Evolutionary conservation across 2,113 vertebrate genomes (phyloP), one percentile per base, ranked within the genome.

Genomic region (Misgurnus anguillicaudatus): DNA sequence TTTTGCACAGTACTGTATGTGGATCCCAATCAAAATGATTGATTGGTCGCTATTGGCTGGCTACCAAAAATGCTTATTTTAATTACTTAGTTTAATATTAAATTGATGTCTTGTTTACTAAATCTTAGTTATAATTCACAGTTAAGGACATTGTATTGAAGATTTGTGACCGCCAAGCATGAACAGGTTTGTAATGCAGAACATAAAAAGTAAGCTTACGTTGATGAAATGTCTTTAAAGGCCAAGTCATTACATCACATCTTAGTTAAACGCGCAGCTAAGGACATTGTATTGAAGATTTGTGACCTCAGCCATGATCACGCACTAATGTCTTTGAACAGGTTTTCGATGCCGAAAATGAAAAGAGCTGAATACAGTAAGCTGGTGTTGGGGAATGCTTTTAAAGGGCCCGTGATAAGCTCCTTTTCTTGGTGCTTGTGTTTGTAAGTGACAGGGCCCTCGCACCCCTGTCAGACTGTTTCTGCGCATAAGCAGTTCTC

Each of bases 401-500:
- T 64, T 68, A 82, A 84, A 81, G 77, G 78, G 68, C 66, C 63
- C 31, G 42, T 41, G 86, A 82, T 90, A 90, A 92, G 87, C 90
- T 89, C 77, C 82, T 82, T 85, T 82, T 71, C 84, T 87, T 85
- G 79, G 81, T 84, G 84, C 85, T 89, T 84, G 84, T 87, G 85
- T 31, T 31, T 82, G 84, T 70, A 76, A 86, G 85, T 87, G 85
- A 88, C 88, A 86, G 85, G 17, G 85, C 84, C 80, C 84, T 82
- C 81, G 87, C 85, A 83, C 84, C 86, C 73, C 83, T 87, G 85
- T 73, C 73, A 68, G 71, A 80, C 71, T 62, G 78, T 89, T 89
- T 86, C 80, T 61, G 64, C 61, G 76, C 86, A 85, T 87, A 89
- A 88, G 88, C 89, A 88, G 77, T 89, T 91, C 85, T 85, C 82